Conservation (phyloP, 2,113 vertebrate species). For the Ellobius talpinus region DNA sequence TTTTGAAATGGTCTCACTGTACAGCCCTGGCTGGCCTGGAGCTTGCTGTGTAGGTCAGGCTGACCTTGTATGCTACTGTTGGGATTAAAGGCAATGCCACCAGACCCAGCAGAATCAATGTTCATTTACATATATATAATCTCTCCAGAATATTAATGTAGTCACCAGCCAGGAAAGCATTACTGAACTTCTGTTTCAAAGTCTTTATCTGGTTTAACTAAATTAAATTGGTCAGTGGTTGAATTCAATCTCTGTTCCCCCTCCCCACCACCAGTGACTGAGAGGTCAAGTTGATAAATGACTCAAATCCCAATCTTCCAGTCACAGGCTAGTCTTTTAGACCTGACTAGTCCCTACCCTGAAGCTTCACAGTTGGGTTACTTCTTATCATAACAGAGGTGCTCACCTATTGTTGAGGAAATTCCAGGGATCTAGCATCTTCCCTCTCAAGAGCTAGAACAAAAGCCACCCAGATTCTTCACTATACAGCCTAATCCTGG, state of each 20-base stretch:
- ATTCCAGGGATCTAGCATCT: background rate
- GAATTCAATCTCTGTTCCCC: background rate
- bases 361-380: background rate
- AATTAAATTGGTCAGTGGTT: background rate
- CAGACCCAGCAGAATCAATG: background rate
- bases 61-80: background rate
- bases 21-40: background rate
- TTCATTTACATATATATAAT: background rate
- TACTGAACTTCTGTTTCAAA: background rate
- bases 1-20: background rate
- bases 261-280: background rate
- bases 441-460: background rate
- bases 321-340: background rate
- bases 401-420: background rate
- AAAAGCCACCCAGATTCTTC: background rate
- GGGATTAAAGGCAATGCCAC: background rate
- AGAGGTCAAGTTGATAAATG: background rate
- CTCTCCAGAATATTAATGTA: background rate
- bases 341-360: background rate
- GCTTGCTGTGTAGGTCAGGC: background rate
- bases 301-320: background rate
- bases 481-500: background rate
- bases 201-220: background rate
- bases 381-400: background rate
- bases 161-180: background rate